Percentiles rank a stretch among this genome's conserved stretches.
phyloP scores from a whole-genome alignment of 2,888 invertebrate species.

The Nomada fabriciana region DNA sequence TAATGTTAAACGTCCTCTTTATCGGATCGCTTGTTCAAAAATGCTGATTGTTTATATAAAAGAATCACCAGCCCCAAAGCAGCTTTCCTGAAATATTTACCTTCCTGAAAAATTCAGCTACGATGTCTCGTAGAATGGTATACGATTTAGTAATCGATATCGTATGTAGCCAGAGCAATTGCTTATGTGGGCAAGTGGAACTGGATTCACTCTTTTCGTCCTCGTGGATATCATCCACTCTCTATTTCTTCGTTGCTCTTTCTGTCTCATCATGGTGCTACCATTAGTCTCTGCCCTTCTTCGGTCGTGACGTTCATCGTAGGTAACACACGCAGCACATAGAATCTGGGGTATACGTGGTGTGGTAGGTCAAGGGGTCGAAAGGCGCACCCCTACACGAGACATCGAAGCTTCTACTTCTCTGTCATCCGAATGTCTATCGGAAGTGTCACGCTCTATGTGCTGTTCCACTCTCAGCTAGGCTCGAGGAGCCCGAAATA shows the following conservation, averaged over 20 bases:
- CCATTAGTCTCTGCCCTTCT: conserved; percentile 32
- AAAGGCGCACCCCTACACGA: conserved; percentile 82
- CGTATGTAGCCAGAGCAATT: too few species aligned
- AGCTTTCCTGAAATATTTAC: too few species aligned
- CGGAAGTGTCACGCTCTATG: conserved; percentile 25
- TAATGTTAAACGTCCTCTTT: not conserved
- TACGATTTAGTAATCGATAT: too few species aligned
- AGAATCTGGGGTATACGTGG: conserved; percentile 44
- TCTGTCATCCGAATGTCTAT: conserved; percentile 38
- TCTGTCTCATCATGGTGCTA: too few species aligned
- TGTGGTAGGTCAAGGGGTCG: conserved; percentile 73
- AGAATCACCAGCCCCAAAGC: too few species aligned
- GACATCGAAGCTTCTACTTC: conserved; percentile 69
- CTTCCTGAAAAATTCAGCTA: too few species aligned
- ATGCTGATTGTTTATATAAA: not conserved
- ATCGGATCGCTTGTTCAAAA: not conserved
- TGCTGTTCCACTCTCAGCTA: conserved; percentile 23
- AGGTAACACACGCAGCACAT: conserved; percentile 25
- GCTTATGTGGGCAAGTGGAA: too few species aligned
- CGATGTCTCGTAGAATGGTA: too few species aligned
- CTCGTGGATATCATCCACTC: not conserved
- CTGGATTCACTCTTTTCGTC: too few species aligned
- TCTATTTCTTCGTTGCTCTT: not conserved
- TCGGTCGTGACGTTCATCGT: conserved; percentile 21
- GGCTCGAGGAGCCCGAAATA: conserved; percentile 33